Evolutionary conservation across 2,888 invertebrate species (phyloP), one percentile per base, ranked within the genome.

Genomic region (Nematopogon swammerdamellus): DNA sequence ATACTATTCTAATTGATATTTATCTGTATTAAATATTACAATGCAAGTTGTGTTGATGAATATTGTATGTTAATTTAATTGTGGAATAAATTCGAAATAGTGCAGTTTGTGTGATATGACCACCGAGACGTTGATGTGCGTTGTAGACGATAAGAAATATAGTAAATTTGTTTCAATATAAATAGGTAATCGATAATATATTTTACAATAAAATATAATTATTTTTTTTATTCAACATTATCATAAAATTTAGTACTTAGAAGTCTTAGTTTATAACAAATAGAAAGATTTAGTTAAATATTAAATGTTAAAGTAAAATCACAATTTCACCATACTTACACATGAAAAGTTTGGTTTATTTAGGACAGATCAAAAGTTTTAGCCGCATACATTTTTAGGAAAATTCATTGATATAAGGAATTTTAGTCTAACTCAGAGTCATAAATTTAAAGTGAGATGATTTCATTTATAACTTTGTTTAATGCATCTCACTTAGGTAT

Each of bases 301-400:
- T 25, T 25, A 25, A n/a, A 25, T 25, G 11, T 36, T 36, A 14
- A 36, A 46, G 25, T 36, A 48, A 44, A 46, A 29, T 29, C 47
- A 17, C 36, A 47, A 18, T 20, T 20, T 46, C 29, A 36, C 19
- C 42, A 18, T 42, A 29, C 29, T 19, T 45, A 46, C 20, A 29
- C n/a, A 20, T 46, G n/a, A 25, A 36, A 8, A 36, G 36, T 14
- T 36, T 36, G 36, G n/a, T 36, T 36, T 36, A 25, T 25, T 14
- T 36, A 36, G 36, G 36, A 36, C 36, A 36, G 36, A 36, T 36
- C 36, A 36, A 36, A 36, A 14, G 4, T 36, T 14, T 36, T 36
- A 36, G 11, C 8, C 25, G 8, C 25, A 6, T 25, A 25, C 8
- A 25, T 25, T 8, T 6, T 25, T 25, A 25, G 25, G 25, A 25